Base-by-base conservation (phyloP, 2,113 vertebrate genomes). In the Genyomyrus donnyi region DNA sequence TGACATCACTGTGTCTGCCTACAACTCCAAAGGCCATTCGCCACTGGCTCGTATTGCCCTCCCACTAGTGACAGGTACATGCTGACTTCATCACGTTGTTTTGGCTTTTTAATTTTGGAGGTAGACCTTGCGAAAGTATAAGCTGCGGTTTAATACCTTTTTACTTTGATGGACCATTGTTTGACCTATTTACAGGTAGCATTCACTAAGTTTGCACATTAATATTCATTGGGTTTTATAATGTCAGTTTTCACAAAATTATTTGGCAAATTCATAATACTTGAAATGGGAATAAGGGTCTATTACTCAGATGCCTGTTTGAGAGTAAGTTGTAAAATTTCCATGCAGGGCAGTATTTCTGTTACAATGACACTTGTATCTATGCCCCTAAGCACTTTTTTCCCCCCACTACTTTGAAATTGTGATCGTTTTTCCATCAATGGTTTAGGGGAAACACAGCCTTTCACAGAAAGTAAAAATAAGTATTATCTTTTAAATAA, bases 1-100 rank as follows among this genome's bases (percentile, higher is more conserved):
- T 89, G 90, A 91, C 11, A 93, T 96, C 85, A 93, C 88, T 0
- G 91, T 96, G 88, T 92, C 91, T 50, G 94, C 95, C 6, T 39
- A 49, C 52, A 96, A 96, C 93, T 95, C 95, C 39, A 95, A 90
- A 92, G 96, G 96, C 0, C 24, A 5, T 3, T 96, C 96, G 0
- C 96, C 95, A 21, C 93, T 93, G 84, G 92, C 91, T 5, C 92
- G 6, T 17, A 89, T 96, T 5, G 70, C 90, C 83, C 46, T 90
- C 4, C 91, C 21, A 5, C 88, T 31, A 50, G 70, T 11, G n/a
- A 85, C 90, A 92, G 93, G 96, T 96, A 94, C 90, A 89, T 4
- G 17, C 27, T 5, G 3, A 56, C 27, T 8, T 9, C 3, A 3
- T 53, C 48, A 35, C n/a, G 1, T 5, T 3, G 1, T 53, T 19